phyloP scores from a whole-genome alignment of 2,113 vertebrate genomes.

The Cyprichromis sp. region DNA sequence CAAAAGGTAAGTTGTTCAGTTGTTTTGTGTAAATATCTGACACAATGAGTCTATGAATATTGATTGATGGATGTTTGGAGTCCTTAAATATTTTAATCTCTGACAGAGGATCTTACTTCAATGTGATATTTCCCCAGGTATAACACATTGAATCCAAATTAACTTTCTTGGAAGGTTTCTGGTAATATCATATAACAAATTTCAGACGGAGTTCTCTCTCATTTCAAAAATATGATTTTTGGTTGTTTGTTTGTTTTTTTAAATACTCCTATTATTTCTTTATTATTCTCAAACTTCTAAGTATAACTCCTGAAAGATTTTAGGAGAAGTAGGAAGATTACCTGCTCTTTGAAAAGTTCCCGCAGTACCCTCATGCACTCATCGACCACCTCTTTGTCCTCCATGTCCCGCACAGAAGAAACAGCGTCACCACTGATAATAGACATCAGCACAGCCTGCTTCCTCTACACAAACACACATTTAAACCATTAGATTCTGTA shows the following conservation, averaged over 20 bases:
- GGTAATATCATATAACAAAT: background rate
- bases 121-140: background rate
- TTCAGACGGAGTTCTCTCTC: accelerated
- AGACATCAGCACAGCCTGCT: conserved; percentile 91
- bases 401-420: conserved; percentile 72
- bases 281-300: background rate
- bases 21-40: background rate
- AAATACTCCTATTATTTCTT: background rate
- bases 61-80: background rate
- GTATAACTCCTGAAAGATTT: background rate
- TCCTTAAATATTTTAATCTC: background rate
- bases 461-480: conserved; percentile 64
- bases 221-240: background rate
- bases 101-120: background rate
- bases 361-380: conserved; percentile 85
- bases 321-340: conserved; percentile 15
- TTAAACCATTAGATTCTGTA: background rate
- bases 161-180: background rate
- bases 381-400: conserved; percentile 82
- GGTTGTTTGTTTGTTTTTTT: accelerated
- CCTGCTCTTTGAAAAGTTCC: conserved; percentile 93
- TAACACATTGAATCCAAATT: background rate
- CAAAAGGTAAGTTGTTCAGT: background rate
- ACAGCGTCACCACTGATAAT: conserved; percentile 89
- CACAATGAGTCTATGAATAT: accelerated